Conservation (phyloP, 2,113 vertebrate genomes). For the Strigops habroptila region DNA sequence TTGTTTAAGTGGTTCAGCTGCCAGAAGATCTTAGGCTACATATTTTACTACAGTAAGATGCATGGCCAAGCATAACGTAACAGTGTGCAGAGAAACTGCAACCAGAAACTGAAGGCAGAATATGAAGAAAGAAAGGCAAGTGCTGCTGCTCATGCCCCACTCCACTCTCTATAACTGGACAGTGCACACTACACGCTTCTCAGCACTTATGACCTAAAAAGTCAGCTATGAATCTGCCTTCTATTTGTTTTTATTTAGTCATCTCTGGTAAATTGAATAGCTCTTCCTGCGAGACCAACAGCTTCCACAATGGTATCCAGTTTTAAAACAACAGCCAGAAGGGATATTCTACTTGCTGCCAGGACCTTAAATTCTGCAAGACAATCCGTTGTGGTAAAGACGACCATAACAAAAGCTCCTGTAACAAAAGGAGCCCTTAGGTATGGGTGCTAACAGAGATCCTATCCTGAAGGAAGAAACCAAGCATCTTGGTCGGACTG, state of each 20-base stretch:
- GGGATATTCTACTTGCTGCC: not conserved
- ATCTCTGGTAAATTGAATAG: not conserved
- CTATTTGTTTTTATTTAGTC: not conserved
- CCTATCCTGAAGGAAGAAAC: not conserved
- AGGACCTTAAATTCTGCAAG: not conserved
- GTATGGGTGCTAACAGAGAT: not conserved
- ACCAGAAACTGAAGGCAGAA: not conserved
- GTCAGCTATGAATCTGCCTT: not conserved
- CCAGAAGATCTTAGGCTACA: not conserved
- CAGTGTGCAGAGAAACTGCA: rapidly evolving
- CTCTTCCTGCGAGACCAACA: not conserved
- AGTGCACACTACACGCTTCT: not conserved
- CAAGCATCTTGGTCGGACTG: not conserved
- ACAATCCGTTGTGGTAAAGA: not conserved
- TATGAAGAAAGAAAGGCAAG: not conserved
- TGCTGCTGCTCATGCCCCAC: not conserved
- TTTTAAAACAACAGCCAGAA: not conserved
- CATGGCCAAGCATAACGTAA: not conserved
- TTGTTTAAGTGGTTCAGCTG: not conserved
- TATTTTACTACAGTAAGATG: not conserved
- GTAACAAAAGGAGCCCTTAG: not conserved
- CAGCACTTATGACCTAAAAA: not conserved
- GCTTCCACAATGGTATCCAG: not conserved
- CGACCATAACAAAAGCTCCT: not conserved
- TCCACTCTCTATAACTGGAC: not conserved